Evolutionary conservation across 2,888 invertebrate genomes (phyloP).

Genomic region (Gasteruption jaculator): DNA sequence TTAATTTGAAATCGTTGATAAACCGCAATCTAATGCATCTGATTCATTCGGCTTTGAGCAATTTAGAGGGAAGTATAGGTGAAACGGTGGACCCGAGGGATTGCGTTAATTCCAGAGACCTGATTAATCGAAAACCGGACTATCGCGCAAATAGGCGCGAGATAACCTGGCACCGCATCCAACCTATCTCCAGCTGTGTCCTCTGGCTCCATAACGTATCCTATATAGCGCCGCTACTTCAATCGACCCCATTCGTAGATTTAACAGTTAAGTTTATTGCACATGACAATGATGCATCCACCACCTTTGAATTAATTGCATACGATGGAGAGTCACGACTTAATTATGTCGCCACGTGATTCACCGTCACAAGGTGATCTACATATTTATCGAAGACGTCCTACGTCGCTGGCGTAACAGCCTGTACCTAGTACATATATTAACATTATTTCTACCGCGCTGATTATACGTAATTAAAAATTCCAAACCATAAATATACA

Average conservation of each 20-base stretch:
- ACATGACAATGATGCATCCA: too few relatives aligned
- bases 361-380: too few relatives aligned
- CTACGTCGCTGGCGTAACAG: too few relatives aligned
- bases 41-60: slow-evolving; percentile 27
- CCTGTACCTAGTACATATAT: too few relatives aligned
- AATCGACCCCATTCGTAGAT: slow-evolving; percentile 44
- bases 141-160: slow-evolving; percentile 47
- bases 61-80: slow-evolving; percentile 19
- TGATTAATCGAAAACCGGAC: slow-evolving; percentile 49
- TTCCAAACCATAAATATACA: too few relatives aligned
- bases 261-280: slow-evolving; percentile 32
- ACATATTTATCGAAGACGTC: too few relatives aligned
- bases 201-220: slow-evolving; percentile 36
- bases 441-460: too few relatives aligned
- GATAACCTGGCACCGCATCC: slow-evolving; percentile 39
- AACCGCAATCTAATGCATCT: slow-evolving; percentile 25
- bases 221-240: slow-evolving; percentile 32
- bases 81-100: slow-evolving; percentile 28
- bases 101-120: slow-evolving; percentile 47
- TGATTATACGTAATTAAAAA: too few relatives aligned
- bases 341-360: too few relatives aligned
- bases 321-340: too few relatives aligned
- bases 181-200: slow-evolving; percentile 34
- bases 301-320: too few relatives aligned
- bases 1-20: too few relatives aligned